phyloP scores from a whole-genome alignment of 2,113 vertebrate species.

The Scopus umbretta region DNA sequence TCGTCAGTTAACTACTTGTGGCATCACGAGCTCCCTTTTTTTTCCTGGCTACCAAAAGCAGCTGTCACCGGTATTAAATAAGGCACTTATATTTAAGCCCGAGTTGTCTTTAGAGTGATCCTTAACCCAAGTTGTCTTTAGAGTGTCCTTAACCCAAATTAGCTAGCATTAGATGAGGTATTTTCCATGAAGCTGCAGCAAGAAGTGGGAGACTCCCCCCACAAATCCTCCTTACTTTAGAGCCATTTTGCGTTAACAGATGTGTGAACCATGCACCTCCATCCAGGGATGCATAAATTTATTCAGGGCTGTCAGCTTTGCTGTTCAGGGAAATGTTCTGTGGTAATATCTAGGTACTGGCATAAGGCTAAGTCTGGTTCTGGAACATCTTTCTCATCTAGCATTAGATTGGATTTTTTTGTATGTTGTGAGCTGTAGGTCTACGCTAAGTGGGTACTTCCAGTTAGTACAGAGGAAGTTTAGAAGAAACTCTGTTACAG shows the following conservation, averaged over 20 bases:
- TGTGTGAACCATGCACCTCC: fast-evolving
- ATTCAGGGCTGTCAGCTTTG: background rate
- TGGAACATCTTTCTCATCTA: background rate
- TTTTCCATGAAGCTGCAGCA: fast-evolving
- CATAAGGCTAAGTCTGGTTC: background rate
- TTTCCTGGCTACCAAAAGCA: background rate
- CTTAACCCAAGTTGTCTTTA: background rate
- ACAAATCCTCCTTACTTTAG: fast-evolving
- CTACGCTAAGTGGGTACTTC: background rate
- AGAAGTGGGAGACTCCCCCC: background rate
- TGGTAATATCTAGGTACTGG: background rate
- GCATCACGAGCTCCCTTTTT: background rate
- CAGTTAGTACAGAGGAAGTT: fast-evolving
- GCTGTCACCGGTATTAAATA: background rate
- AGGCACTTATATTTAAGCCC: fast-evolving
- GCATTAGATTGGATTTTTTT: background rate
- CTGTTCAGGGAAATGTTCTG: background rate
- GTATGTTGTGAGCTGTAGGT: background rate
- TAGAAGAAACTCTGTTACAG: background rate
- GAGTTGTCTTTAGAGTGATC: background rate
- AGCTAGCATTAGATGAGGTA: too few species aligned
- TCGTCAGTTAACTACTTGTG: fast-evolving
- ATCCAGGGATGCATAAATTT: fast-evolving
- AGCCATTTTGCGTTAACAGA: background rate
- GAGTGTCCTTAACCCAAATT: background rate